A percentile compares a stretch with the other conserved stretches of the same genome.
Evolutionary conservation across 2,888 invertebrate genomes (phyloP).

Genomic region (Branchipolynoe longqiensis): DNA sequence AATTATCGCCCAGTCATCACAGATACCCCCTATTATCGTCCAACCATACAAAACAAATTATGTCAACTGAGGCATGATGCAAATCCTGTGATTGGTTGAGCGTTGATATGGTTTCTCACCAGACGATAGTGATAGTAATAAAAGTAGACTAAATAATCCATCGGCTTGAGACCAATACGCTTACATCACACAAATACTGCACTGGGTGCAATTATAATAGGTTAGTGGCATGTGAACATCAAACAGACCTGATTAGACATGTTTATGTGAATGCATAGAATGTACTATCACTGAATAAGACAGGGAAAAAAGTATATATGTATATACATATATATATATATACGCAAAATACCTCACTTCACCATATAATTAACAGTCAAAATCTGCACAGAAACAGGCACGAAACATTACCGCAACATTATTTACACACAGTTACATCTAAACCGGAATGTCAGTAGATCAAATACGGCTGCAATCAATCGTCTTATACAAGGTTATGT

Average conservation of each 20-base stretch:
- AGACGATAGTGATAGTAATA: background rate
- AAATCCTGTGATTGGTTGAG: background rate
- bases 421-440: too few species aligned
- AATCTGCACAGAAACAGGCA: constrained; percentile 30
- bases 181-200: background rate
- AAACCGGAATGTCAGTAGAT: constrained; percentile 40
- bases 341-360: background rate
- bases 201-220: background rate
- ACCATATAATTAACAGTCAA: constrained; percentile 10
- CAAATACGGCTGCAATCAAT: too few species aligned
- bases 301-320: too few species aligned
- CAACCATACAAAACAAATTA: too few species aligned
- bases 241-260: background rate
- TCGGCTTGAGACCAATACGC: background rate
- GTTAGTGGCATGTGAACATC: background rate
- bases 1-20: too few species aligned
- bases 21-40: too few species aligned
- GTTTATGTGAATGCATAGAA: constrained; percentile 35
- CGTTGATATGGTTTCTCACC: background rate
- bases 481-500: too few species aligned
- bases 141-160: background rate
- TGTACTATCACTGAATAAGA: constrained; percentile 21
- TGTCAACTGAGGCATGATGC: too few species aligned
- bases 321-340: constrained; percentile 9
- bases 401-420: constrained; percentile 16